Evolutionary conservation across 2,797 vertebrate species (phyloP).

Genomic region (Myoxocephalus aenaeus): DNA sequence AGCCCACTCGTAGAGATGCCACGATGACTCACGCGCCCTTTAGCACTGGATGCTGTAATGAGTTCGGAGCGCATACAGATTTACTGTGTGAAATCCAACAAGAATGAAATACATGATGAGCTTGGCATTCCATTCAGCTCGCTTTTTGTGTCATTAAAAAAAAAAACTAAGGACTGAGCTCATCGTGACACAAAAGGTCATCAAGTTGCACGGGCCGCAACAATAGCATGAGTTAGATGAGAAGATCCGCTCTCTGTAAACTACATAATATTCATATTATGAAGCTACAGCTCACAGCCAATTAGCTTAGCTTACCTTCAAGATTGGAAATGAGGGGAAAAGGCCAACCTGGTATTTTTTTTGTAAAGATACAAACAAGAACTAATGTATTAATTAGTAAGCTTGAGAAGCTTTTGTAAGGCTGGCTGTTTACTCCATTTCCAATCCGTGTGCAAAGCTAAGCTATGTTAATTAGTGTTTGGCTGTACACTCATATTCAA

Average conservation of each 20-base stretch:
- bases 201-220: neutral
- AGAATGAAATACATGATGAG: constrained; percentile 67
- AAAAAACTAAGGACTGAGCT: constrained; percentile 31
- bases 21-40: constrained; percentile 80
- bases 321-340: neutral
- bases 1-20: constrained; percentile 64
- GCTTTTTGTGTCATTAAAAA: constrained; percentile 12
- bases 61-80: constrained; percentile 57
- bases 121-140: constrained; percentile 65
- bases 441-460: neutral
- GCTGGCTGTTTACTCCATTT: neutral
- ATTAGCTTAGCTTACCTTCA: constrained; percentile 4
- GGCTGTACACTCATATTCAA: neutral
- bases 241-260: neutral
- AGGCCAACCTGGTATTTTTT: neutral
- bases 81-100: constrained; percentile 46
- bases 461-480: neutral
- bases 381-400: neutral
- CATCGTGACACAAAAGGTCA: constrained; percentile 26
- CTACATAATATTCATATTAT: neutral
- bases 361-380: neutral
- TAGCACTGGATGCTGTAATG: constrained; percentile 69
- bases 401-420: neutral
- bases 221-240: neutral
- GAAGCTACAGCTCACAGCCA: neutral